These are phyloP conservation scores for Chlorospingus semifuscus DNA, from an alignment of 2,797 vertebrate species.

Conservation along the genomic window DNA sequence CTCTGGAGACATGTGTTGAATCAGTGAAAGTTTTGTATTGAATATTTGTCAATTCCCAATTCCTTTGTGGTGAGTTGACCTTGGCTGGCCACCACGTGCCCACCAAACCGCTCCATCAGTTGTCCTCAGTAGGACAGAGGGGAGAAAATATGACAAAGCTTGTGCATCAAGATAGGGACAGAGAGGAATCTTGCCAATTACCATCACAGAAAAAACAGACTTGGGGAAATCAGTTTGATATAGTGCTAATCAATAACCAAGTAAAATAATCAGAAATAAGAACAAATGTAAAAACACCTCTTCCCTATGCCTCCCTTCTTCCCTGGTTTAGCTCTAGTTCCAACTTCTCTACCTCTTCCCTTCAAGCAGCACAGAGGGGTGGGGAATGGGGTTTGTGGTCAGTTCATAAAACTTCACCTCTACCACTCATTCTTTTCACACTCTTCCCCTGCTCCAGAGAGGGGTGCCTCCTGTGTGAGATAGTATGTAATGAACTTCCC, in stretches of 20 bases:
- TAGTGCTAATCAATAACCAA: background rate
- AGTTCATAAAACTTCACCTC: background rate
- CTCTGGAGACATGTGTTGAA: background rate
- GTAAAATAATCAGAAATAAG: background rate
- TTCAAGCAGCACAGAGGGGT: too few species aligned
- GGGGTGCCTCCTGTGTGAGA: fast-evolving
- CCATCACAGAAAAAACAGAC: background rate
- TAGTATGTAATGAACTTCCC: background rate
- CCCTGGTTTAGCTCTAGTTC: background rate
- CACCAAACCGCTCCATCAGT: background rate
- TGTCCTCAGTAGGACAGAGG: background rate
- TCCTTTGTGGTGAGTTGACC: background rate
- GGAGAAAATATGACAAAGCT: background rate
- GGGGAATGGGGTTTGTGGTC: background rate
- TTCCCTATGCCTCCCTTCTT: background rate
- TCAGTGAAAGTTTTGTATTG: background rate
- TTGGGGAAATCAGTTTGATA: background rate
- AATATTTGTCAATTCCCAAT: background rate
- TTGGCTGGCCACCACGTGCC: background rate
- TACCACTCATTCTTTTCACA: background rate
- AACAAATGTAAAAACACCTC: background rate
- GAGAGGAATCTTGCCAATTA: background rate
- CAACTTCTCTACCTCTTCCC: background rate
- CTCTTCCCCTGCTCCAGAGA: background rate
- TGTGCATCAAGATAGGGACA: background rate